phyloP scores from a whole-genome alignment of 1,140 invertebrate genomes.

The Drosophila grimshawi region DNA sequence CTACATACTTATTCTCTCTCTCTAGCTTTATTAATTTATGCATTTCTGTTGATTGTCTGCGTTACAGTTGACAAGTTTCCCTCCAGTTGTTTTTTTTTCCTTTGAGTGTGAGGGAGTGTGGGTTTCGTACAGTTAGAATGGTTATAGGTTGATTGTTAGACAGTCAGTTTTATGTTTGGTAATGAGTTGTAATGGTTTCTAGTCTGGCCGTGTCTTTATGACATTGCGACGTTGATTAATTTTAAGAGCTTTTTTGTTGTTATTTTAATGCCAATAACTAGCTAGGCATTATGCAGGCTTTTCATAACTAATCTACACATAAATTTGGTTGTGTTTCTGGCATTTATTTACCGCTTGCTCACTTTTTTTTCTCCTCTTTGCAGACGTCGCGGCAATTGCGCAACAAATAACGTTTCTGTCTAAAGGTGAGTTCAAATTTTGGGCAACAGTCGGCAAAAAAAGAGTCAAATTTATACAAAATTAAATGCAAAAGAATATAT shows the following conservation, averaged over 20 bases:
- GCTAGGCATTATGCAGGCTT: conserved; percentile 36
- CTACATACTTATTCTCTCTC: conserved; percentile 24
- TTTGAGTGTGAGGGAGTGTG: conserved; percentile 22
- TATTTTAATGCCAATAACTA: conserved; percentile 33
- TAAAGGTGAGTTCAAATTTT: conserved; percentile 68
- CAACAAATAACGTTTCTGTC: conserved; percentile 61
- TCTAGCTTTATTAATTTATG: conserved; percentile 74
- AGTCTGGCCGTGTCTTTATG: conserved; percentile 16
- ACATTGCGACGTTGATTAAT: conserved; percentile 70
- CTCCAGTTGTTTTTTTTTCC: neutral
- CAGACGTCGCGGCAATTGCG: conserved; percentile 67
- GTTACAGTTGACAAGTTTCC: conserved; percentile 79
- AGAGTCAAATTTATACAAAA: conserved; percentile 11
- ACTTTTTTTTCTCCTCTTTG: conserved; percentile 40
- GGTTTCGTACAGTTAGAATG: conserved; percentile 35
- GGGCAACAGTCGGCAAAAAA: conserved; percentile 21
- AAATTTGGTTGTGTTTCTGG: conserved; percentile 46
- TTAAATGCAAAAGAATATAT: conserved; percentile 20
- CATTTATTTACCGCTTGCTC: conserved; percentile 57
- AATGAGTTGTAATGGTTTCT: conserved; percentile 60
- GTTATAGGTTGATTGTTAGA: conserved; percentile 16
- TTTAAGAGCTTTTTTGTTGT: conserved; percentile 49
- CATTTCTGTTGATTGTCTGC: conserved; percentile 73
- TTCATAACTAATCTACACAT: neutral
- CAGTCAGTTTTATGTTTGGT: conserved; percentile 26